Conservation (phyloP, 2,888 invertebrate species). For the Lampropteryx suffumata region DNA sequence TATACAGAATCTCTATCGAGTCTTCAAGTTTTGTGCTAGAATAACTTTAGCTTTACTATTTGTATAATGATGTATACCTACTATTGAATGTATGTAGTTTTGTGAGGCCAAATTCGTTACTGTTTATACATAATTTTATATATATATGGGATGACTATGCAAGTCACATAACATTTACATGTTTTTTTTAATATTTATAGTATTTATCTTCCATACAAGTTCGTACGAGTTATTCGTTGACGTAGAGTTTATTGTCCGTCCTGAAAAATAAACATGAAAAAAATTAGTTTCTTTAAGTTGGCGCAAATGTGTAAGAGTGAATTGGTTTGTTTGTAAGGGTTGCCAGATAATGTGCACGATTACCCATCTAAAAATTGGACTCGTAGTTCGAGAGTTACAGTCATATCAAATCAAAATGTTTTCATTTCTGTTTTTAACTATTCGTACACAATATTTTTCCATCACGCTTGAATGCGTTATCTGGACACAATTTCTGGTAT, state of each 20-base stretch:
- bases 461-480: too few relatives aligned
- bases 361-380: too few relatives aligned
- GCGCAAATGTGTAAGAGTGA: slow-evolving; percentile 24
- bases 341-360: not conserved
- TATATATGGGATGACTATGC: too few relatives aligned
- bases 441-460: too few relatives aligned
- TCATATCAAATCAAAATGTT: too few relatives aligned
- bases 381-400: too few relatives aligned
- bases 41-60: slow-evolving; percentile 12
- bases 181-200: slow-evolving; percentile 19
- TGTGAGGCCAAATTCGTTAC: slow-evolving; percentile 20
- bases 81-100: slow-evolving; percentile 17
- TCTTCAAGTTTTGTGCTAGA: slow-evolving; percentile 21
- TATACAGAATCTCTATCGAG: slow-evolving; percentile 29
- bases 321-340: slow-evolving; percentile 13
- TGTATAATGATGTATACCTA: not conserved
- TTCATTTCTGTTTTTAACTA: too few relatives aligned
- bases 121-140: slow-evolving; percentile 22
- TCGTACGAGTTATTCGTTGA: slow-evolving; percentile 12
- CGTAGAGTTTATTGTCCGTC: slow-evolving; percentile 21
- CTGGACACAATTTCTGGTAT: not conserved
- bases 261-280: slow-evolving; percentile 11
- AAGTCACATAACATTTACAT: too few relatives aligned
- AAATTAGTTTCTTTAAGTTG: slow-evolving; percentile 22
- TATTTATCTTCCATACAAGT: slow-evolving; percentile 33